Percentiles rank a stretch among this genome's conserved stretches.
phyloP scores from a whole-genome alignment of 2,113 vertebrate genomes.

The Camelus dromedarius region DNA sequence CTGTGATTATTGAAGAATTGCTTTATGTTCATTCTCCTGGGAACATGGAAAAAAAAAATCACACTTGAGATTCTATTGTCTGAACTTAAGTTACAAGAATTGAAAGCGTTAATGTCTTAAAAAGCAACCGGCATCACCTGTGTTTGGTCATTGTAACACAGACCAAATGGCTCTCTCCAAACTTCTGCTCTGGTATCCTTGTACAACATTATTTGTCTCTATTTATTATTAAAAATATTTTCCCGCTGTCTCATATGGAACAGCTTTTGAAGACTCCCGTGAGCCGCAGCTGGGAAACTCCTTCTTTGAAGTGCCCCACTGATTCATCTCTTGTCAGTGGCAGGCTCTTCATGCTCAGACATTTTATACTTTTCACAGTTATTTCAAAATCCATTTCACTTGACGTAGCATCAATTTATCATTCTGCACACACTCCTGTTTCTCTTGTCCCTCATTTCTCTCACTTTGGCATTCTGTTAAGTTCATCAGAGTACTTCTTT shows the following conservation, averaged over 20 bases:
- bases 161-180: not conserved
- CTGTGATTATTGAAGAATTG: conserved; percentile 39
- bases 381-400: conserved; percentile 78
- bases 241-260: conserved; percentile 78
- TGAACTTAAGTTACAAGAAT: not conserved
- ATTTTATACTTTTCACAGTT: conserved; percentile 79
- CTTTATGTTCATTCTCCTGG: not conserved
- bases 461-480: conserved; percentile 55
- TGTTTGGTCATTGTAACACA: not conserved
- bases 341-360: conserved; percentile 67
- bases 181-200: not conserved
- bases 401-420: conserved; percentile 68
- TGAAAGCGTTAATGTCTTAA: not conserved
- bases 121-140: not conserved
- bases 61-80: not conserved
- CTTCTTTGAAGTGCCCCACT: conserved; percentile 79
- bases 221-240: conserved; percentile 67
- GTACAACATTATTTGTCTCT: conserved; percentile 73
- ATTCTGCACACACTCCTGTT: conserved; percentile 46
- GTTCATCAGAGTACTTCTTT: conserved; percentile 47
- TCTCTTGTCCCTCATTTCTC: conserved; percentile 29
- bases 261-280: conserved; percentile 76
- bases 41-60: not conserved
- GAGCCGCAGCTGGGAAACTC: conserved; percentile 76
- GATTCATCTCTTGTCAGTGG: conserved; percentile 79